Base-by-base conservation (phyloP, 2,888 invertebrate genomes). In the Geotrupes spiniger region DNA sequence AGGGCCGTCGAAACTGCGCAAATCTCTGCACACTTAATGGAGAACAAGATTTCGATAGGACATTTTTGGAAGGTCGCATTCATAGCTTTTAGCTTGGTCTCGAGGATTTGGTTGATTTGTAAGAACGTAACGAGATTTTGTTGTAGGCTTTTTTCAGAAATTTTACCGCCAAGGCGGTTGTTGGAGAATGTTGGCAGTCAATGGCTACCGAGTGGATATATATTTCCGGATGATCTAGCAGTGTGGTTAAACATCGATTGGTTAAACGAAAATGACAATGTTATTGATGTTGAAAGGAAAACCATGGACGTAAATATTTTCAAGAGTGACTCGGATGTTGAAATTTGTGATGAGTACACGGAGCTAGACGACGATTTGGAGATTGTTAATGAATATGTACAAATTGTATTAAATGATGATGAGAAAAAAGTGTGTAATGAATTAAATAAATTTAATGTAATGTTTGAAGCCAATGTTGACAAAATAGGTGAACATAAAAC, bases 31-130 rank as follows among this genome's bases (percentile, higher is more conserved):
- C 50, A 59, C 40, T 65, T 68, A 55, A 63, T 76, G 29, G 65
- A 68, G 43, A 51, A 62, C 14, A 68, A 74, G 57, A 63, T 78
- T 4, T 53, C 44, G 16, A 53, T 69, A 6, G 78, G 77, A 2
- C 77, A 78, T 51, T 71, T 73, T 28, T 78, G 77, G 77, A 65
- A 64, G 31, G 51, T 73, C 25, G 69, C 71, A 3, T 42, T 72
- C 6, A 61, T 76, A 10, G 66, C 70, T 40, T 74, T 71, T 53
- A 64, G 70, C 1, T 56, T 74, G 28, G 58, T 74, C n/a, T 73
- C 76, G 42, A 69, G 78, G 63, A 72, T 78, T 55, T 74, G 72
- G 47, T 46, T 72, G 21, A 56, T 76, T 28, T 63, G 72, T 2
- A 70, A 70, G 39, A 56, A 68, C 47, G 57, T 72, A 36, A 53